Conservation (phyloP, 2,113 vertebrate genomes). For the Gallinago undulata region DNA sequence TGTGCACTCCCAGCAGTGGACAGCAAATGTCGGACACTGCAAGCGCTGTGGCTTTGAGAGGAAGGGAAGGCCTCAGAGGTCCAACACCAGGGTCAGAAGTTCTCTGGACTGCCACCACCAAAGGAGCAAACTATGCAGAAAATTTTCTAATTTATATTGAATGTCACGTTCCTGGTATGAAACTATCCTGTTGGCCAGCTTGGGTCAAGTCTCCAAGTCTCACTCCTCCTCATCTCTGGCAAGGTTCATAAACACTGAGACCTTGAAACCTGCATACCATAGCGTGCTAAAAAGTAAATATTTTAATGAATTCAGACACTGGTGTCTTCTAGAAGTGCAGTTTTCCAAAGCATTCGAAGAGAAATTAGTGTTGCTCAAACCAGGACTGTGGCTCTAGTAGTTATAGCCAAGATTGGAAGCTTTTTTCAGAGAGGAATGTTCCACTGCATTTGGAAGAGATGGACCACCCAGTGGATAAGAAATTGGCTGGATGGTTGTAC, state of each 20-base stretch:
- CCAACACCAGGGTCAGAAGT: background rate
- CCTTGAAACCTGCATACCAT: background rate
- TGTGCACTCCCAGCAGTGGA: background rate
- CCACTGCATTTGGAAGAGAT: background rate
- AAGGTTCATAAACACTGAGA: background rate
- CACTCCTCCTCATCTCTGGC: background rate
- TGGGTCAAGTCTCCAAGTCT: background rate
- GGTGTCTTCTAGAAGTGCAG: no score
- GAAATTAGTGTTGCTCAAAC: background rate
- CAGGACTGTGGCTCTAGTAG: background rate
- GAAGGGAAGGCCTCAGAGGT: background rate
- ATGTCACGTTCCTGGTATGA: background rate
- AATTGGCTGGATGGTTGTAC: background rate
- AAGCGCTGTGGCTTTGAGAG: background rate
- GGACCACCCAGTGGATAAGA: background rate
- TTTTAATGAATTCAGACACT: background rate
- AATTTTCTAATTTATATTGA: background rate
- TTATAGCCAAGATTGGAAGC: background rate
- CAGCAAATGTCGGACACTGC: background rate
- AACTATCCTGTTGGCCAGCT: no score
- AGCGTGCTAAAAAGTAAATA: background rate
- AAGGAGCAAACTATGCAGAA: background rate
- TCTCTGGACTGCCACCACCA: background rate
- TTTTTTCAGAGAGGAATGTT: background rate
- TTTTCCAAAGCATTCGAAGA: background rate